phyloP scores from a whole-genome alignment of 2,888 invertebrate species.

The Stenurella melanura region DNA sequence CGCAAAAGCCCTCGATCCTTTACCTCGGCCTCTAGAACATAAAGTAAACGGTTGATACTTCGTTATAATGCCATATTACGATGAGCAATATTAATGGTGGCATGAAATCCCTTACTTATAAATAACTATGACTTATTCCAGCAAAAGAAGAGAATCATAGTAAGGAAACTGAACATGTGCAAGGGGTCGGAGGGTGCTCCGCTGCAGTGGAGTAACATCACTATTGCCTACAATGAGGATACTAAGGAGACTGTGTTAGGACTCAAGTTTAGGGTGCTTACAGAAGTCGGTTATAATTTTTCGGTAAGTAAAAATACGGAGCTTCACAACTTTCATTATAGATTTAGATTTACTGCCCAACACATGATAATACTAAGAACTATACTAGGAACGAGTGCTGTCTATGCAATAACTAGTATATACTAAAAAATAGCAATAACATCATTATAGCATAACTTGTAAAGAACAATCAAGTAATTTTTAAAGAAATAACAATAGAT shows the following conservation, averaged over 20 bases:
- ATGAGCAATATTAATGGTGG: slow-evolving; percentile 68
- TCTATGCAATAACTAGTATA: too few species aligned
- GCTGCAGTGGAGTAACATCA: slow-evolving; percentile 33
- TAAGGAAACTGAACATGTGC: slow-evolving; percentile 61
- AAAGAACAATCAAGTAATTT: too few species aligned
- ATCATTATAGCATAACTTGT: too few species aligned
- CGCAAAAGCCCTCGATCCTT: background rate
- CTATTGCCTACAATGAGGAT: slow-evolving; percentile 31
- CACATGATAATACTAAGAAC: too few species aligned
- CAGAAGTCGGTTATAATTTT: slow-evolving; percentile 56
- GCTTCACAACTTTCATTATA: too few species aligned
- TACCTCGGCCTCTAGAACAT: slow-evolving; percentile 37
- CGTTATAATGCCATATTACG: slow-evolving; percentile 63
- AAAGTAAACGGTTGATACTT: slow-evolving; percentile 59
- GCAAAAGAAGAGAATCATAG: slow-evolving; percentile 51
- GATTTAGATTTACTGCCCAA: too few species aligned
- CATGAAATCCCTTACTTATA: slow-evolving; percentile 63
- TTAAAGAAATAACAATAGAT: too few species aligned
- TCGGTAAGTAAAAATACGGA: slow-evolving; percentile 51
- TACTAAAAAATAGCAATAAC: too few species aligned
- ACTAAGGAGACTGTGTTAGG: slow-evolving; percentile 45
- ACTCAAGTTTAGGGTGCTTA: slow-evolving; percentile 52
- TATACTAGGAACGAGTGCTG: too few species aligned
- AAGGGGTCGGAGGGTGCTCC: slow-evolving; percentile 55
- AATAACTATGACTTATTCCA: slow-evolving; percentile 66